phyloP scores from a whole-genome alignment of 1,140 invertebrate species.

The Eubasilissa regina region DNA sequence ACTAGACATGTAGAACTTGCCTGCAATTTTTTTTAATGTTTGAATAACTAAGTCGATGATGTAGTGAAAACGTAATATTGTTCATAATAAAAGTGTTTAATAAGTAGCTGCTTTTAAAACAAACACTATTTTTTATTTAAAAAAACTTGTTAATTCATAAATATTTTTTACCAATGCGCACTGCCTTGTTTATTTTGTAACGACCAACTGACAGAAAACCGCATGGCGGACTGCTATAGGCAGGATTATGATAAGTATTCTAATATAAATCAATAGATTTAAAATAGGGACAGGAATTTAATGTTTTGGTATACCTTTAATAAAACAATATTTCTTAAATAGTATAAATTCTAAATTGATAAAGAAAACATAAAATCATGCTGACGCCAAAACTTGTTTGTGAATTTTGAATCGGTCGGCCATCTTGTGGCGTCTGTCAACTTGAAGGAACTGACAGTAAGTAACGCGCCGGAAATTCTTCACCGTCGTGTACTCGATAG shows the following conservation, averaged over 20 bases:
- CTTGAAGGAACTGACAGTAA: conserved; percentile 48
- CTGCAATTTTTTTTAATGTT: too few relatives aligned
- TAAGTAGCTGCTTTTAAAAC: too few relatives aligned
- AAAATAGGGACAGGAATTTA: background rate
- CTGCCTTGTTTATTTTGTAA: conserved; percentile 37
- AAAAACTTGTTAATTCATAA: too few relatives aligned
- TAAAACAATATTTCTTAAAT: background rate
- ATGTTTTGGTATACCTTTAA: background rate
- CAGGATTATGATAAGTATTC: too few relatives aligned
- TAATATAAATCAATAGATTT: background rate
- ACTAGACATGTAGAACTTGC: too few relatives aligned
- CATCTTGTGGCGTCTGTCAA: conserved; percentile 56
- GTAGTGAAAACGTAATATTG: too few relatives aligned
- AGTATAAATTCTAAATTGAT: background rate
- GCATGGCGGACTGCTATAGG: conserved; percentile 32
- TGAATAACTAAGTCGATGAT: too few relatives aligned
- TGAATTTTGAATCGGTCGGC: conserved; percentile 34
- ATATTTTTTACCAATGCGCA: background rate
- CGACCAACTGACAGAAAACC: conserved; percentile 43
- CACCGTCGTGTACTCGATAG: too few relatives aligned
- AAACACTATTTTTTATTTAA: too few relatives aligned
- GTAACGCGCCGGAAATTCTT: conserved; percentile 40
- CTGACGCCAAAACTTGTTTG: background rate
- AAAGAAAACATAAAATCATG: background rate
- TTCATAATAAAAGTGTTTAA: too few relatives aligned